phyloP scores from a whole-genome alignment of 2,888 invertebrate species.

The Slavum lentiscoides region DNA sequence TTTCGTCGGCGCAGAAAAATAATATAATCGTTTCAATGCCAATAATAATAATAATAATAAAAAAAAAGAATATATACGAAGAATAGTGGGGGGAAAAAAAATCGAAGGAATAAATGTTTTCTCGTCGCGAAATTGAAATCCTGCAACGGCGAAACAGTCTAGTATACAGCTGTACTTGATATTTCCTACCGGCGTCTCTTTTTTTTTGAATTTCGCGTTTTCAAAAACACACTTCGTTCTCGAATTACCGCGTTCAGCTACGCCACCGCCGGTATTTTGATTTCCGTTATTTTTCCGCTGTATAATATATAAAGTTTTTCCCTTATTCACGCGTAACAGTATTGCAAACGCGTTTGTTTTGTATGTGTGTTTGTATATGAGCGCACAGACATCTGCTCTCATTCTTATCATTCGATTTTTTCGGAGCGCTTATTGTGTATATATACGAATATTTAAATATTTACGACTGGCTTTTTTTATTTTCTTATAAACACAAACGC shows the following conservation, averaged over 20 bases:
- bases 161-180: neutral
- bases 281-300: slow-evolving; percentile 18
- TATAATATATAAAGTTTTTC: neutral
- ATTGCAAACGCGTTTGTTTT: too few relatives aligned
- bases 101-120: slow-evolving; percentile 17
- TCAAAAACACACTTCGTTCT: slow-evolving; percentile 22
- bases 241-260: slow-evolving; percentile 9
- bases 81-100: neutral
- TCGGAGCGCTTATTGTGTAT: too few relatives aligned
- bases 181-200: neutral
- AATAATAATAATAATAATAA: slow-evolving; percentile 14
- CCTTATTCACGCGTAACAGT: too few relatives aligned
- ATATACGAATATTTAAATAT: too few relatives aligned
- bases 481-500: too few relatives aligned
- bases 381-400: too few relatives aligned
- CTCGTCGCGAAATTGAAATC: slow-evolving; percentile 33
- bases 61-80: slow-evolving; percentile 5
- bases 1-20: slow-evolving; percentile 25
- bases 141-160: slow-evolving; percentile 14
- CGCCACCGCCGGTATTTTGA: slow-evolving; percentile 3
- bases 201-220: neutral
- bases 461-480: too few relatives aligned
- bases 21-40: slow-evolving; percentile 33
- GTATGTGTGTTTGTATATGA: too few relatives aligned
- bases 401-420: too few relatives aligned